Percentiles rank a stretch among this genome's conserved stretches.
Evolutionary conservation across 2,797 vertebrate genomes (phyloP).

Genomic region (Cyclura pinguis): DNA sequence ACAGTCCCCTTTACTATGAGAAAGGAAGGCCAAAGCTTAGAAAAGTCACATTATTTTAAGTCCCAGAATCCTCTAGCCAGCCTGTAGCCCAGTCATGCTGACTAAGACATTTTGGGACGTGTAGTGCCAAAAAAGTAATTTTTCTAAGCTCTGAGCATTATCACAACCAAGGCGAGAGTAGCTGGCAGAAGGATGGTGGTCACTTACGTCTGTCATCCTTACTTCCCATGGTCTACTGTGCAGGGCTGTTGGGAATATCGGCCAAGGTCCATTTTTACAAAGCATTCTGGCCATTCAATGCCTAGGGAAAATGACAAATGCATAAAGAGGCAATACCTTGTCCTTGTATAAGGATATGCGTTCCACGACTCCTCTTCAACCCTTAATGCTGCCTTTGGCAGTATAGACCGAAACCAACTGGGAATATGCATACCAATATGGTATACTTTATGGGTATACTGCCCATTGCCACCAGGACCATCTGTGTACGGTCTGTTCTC

Average conservation of each 20-base stretch:
- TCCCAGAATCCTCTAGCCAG: too few species aligned
- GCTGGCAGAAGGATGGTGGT: not conserved
- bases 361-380: conserved; percentile 97
- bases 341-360: conserved; percentile 94
- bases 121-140: too few species aligned
- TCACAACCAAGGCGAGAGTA: not conserved
- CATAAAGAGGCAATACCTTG: conserved; percentile 79
- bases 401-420: conserved; percentile 96
- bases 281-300: not conserved
- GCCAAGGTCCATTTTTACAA: not conserved
- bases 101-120: too few species aligned
- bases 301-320: not conserved
- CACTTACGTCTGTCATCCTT: not conserved
- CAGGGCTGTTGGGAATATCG: not conserved
- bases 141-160: not conserved
- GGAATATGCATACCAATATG: conserved; percentile 99
- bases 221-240: not conserved
- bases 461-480: conserved; percentile 92
- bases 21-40: too few species aligned
- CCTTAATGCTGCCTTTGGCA: conserved; percentile 93
- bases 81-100: too few species aligned
- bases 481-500: conserved; percentile 96
- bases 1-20: not conserved
- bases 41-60: too few species aligned
- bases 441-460: conserved; percentile 98